Conservation (phyloP, 2,113 vertebrate genomes). For the Sclerurus mexicanus region DNA sequence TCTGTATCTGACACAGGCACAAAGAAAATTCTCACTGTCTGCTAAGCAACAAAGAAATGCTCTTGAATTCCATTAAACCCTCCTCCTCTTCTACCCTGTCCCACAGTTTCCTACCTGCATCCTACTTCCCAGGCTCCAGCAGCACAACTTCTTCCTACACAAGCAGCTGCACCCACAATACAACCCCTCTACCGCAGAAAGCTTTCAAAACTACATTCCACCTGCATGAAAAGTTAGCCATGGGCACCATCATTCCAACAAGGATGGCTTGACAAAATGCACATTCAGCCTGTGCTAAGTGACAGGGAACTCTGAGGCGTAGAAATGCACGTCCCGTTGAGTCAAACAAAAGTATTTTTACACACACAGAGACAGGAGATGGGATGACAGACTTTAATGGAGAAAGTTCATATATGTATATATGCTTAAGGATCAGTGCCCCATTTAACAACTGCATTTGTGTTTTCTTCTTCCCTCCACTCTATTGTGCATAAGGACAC, state of each 20-base stretch:
- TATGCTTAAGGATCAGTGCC: not conserved
- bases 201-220: not conserved
- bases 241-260: not conserved
- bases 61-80: not conserved
- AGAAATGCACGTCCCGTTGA: not conserved
- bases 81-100: not conserved
- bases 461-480: not conserved
- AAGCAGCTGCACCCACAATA: not conserved
- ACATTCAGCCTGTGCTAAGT: not conserved
- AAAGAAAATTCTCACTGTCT: not conserved
- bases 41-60: not conserved
- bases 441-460: not conserved
- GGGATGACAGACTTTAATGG: not conserved
- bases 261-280: not conserved
- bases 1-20: not conserved
- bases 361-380: not conserved
- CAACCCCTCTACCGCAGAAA: not conserved
- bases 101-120: not conserved
- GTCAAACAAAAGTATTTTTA: not conserved
- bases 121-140: not conserved
- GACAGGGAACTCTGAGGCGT: not conserved
- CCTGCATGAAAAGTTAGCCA: not conserved
- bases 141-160: not conserved
- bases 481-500: not conserved
- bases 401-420: not conserved